Base-by-base conservation (phyloP, 2,113 vertebrate species). In the Murina feae region DNA sequence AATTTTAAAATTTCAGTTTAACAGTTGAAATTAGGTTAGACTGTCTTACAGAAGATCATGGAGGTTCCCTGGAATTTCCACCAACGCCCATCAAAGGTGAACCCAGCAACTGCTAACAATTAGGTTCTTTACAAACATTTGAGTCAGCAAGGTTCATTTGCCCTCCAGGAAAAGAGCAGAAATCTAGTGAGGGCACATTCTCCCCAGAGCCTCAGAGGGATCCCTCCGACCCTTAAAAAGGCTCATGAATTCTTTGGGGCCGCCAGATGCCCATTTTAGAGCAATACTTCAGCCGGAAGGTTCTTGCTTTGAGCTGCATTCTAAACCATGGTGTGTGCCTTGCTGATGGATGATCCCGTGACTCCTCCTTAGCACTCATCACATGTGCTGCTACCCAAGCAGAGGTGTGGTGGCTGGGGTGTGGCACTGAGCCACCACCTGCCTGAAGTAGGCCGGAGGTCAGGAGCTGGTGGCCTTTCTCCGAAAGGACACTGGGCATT, bases 81-180 rank as follows among this genome's bases (percentile, higher is more conserved):
- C 44, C 69, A 66, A 69, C 37, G 28, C 16, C 20, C 28, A 63
- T 42, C 72, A 13, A 75, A 89, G 68, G 25, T 68, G 83, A 81
- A 44, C 65, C 74, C 35, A 49, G 25, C 30, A 65, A 76, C 21
- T 65, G 71, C 68, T 66, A 28, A 69, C 74, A 20, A 10, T 49
- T 53, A 69, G 78, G 42, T 32, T 88, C 55, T 83, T 17, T 66
- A 10, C 85, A 76, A 81, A 20, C 12, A 14, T 25, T 35, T 72
- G 76, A 90, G 74, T 86, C 82, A 69, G 68, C 69, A 55, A 84
- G 78, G 65, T 72, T 92, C 37, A 32, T 89, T 86, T 83, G 37
- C 85, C 68, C 58, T 89, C 68, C 49, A 69, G 69, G 72, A 68
- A 93, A 65, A 83, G 79, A 95, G 55, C 7, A 86, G 68, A 55